phyloP scores from a whole-genome alignment of 2,888 invertebrate species.

The Salticus scenicus region DNA sequence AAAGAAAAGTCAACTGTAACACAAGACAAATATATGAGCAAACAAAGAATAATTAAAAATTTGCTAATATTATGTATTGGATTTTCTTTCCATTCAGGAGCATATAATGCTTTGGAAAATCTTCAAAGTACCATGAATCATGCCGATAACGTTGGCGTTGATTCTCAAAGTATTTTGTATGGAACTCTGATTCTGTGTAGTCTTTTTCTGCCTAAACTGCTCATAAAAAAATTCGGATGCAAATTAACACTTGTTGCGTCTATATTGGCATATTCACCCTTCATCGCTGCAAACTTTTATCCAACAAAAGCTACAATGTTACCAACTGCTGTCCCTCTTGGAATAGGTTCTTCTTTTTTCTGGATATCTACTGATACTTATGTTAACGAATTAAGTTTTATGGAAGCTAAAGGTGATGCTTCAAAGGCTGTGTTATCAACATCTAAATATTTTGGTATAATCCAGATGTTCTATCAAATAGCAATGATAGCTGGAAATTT shows the following conservation, averaged over 20 bases:
- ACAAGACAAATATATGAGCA: no score
- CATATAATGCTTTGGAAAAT: constrained; percentile 95
- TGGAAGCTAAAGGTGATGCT: constrained; percentile 86
- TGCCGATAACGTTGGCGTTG: constrained; percentile 90
- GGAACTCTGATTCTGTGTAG: constrained; percentile 95
- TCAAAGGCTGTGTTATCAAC: constrained; percentile 84
- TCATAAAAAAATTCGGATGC: constrained; percentile 93
- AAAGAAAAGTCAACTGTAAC: no score
- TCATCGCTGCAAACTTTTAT: constrained; percentile 95
- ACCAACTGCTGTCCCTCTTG: constrained; percentile 92
- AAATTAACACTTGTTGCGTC: constrained; percentile 96
- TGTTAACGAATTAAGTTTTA: constrained; percentile 93
- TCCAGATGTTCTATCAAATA: constrained; percentile 98
- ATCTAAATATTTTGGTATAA: constrained; percentile 97
- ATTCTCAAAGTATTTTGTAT: constrained; percentile 92
- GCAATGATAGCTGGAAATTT: constrained; percentile 97
- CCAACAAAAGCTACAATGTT: constrained; percentile 91
- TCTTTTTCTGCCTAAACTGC: constrained; percentile 94
- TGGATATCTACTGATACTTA: constrained; percentile 99
- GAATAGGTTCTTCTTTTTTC: constrained; percentile 96
- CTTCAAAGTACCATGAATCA: constrained; percentile 93
- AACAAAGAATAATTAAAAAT: constrained; percentile 87
- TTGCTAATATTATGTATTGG: constrained; percentile 91
- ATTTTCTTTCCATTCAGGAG: constrained; percentile 97
- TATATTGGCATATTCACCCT: constrained; percentile 94